These are phyloP conservation scores for Andrena flavipes DNA, from an alignment of 2,888 invertebrate genomes.

Conservation along the genomic window DNA sequence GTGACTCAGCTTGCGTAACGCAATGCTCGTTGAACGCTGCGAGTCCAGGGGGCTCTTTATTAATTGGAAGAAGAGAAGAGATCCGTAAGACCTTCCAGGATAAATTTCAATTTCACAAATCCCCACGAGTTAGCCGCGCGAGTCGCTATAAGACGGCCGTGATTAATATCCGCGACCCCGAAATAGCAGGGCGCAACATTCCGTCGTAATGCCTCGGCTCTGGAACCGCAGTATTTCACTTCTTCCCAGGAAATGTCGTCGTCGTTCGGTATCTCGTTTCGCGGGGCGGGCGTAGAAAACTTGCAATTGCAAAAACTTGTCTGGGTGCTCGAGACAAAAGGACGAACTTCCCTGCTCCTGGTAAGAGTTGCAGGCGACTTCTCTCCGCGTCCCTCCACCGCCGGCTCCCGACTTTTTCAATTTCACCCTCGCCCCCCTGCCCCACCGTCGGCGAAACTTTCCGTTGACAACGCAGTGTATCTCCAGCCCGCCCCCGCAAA, in stretches of 20 bases:
- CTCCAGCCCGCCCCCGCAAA: slow-evolving; percentile 41
- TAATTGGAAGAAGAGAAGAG: too few relatives aligned
- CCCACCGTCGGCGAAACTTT: slow-evolving; percentile 53
- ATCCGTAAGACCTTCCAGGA: neutral
- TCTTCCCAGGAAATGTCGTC: slow-evolving; percentile 68
- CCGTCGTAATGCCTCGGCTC: slow-evolving; percentile 42
- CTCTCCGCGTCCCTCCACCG: slow-evolving; percentile 35
- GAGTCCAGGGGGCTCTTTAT: too few relatives aligned
- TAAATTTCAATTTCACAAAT: slow-evolving; percentile 19
- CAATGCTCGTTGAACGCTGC: too few relatives aligned
- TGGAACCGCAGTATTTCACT: slow-evolving; percentile 59
- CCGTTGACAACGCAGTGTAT: slow-evolving; percentile 40
- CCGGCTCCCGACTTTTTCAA: slow-evolving; percentile 41
- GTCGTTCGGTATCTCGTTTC: slow-evolving; percentile 66
- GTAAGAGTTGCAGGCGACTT: slow-evolving; percentile 66
- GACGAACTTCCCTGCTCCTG: slow-evolving; percentile 59
- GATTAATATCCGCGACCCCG: slow-evolving; percentile 51
- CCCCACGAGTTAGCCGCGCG: slow-evolving; percentile 8
- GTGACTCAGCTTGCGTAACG: too few relatives aligned
- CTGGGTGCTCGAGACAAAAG: slow-evolving; percentile 72
- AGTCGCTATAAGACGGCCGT: slow-evolving; percentile 22
- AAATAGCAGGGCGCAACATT: slow-evolving; percentile 23
- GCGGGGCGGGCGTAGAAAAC: slow-evolving; percentile 66
- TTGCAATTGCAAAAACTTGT: slow-evolving; percentile 79
- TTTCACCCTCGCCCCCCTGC: slow-evolving; percentile 27